Base-by-base conservation (phyloP, 2,888 invertebrate species). In the Drosophila recens region DNA sequence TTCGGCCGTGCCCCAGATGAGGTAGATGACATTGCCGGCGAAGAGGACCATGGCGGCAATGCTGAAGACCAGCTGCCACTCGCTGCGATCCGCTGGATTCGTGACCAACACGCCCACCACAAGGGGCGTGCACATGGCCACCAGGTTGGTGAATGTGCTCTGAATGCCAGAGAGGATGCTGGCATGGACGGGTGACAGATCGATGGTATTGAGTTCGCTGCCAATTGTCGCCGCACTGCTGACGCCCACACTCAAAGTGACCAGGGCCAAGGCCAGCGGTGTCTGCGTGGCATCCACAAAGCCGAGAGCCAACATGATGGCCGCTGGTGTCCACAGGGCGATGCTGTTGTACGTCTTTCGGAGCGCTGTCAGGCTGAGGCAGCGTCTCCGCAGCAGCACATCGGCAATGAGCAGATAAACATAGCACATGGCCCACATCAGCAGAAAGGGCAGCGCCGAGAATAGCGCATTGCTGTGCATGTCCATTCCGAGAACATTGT, bases 61-160 rank as follows among this genome's bases (percentile, higher is more conserved):
- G 87, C 95, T 95, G 91, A 97, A 97, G 15, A 96, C 95, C 54
- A 94, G 94, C 68, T 95, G 94, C 97, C 97, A 97, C 87, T 96
- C 94, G 3, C 90, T 73, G 1, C 94, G 93, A 71, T 95, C 93
- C n/a, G 80, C 82, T 23, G 81, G 75, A 59, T 91, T 91, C 0
- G 27, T 58, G 1, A 95, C 94, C 34, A 95, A 84, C 4, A 93
- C 80, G 30, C 94, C 94, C 0, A 94, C 94, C n/a, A 94, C 89
- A 0, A 95, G 82, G 0, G 95, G 95, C 1, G 95, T 95, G 0
- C 95, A 70, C 54, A 95, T 93, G 2, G 95, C 94, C 68, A 94
- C 94, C 40, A 94, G 82, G 79, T 94, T 95, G 0, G 95, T 94
- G 4, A 93, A 90, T 5, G 94, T 94, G 85, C 95, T 95, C 0